Percentiles rank a stretch among this genome's conserved stretches.
Evolutionary conservation across 2,113 vertebrate genomes (phyloP).

Genomic region (Pantherophis guttatus): DNA sequence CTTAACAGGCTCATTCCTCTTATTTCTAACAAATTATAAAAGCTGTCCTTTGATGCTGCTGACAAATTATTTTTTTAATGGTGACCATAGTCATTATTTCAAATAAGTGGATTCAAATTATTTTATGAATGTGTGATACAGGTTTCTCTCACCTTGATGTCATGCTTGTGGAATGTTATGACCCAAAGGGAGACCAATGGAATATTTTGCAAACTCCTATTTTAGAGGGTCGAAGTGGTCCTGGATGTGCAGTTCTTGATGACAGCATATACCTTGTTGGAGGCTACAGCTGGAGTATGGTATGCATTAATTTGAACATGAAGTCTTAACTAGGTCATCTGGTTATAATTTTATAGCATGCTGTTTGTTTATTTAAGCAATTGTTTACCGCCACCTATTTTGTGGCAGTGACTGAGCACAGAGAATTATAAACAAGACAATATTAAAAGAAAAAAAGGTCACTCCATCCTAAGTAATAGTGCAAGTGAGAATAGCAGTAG

Average conservation of each 20-base stretch:
- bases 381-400: neutral
- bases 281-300: conserved; percentile 99
- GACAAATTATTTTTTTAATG: neutral
- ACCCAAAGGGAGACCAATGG: conserved; percentile 98
- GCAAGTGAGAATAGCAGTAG: neutral
- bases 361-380: neutral
- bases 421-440: neutral
- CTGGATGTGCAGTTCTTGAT: conserved; percentile 90
- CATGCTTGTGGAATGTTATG: conserved; percentile 97
- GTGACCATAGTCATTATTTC: neutral
- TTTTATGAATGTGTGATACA: conserved; percentile 50
- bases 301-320: conserved; percentile 56
- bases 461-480: neutral
- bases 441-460: neutral
- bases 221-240: conserved; percentile 95
- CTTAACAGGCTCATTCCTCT: neutral
- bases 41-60: neutral
- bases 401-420: neutral
- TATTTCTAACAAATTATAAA: neutral
- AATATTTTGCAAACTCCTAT: conserved; percentile 97
- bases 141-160: conserved; percentile 97
- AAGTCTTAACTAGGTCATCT: neutral
- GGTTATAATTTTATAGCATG: neutral
- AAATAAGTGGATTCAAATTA: neutral
- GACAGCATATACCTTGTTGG: conserved; percentile 96